Conservation (phyloP, 2,797 vertebrate species). For the Tinamus major region DNA sequence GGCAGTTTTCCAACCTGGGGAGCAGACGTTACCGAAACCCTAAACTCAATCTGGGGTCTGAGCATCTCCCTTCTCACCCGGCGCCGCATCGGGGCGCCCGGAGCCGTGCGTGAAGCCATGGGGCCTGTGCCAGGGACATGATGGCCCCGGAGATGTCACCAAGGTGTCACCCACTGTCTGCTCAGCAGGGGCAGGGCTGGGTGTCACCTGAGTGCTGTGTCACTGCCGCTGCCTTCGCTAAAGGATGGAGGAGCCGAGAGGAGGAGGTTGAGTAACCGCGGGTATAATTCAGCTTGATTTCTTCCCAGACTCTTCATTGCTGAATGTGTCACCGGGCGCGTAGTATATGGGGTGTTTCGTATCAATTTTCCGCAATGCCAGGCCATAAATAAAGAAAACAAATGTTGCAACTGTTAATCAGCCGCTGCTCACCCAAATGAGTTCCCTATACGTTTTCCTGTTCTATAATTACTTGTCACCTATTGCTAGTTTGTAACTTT, state of each 20-base stretch:
- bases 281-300: conserved; percentile 65
- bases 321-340: conserved; percentile 20
- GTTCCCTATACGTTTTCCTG: conserved; percentile 53
- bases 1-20: too few relatives aligned
- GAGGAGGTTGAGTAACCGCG: background rate
- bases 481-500: conserved; percentile 55
- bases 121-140: fast-evolving
- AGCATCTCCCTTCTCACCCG: background rate
- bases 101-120: background rate
- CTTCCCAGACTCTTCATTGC: conserved; percentile 59
- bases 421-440: conserved; percentile 59
- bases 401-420: conserved; percentile 66
- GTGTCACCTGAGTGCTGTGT: fast-evolving
- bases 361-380: conserved; percentile 46
- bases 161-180: background rate
- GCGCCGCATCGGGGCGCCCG: fast-evolving
- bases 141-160: fast-evolving
- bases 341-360: conserved; percentile 42
- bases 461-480: conserved; percentile 74
- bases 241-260: background rate
- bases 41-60: background rate
- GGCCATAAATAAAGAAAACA: conserved; percentile 73
- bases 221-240: background rate
- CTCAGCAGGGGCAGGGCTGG: background rate
- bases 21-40: too few relatives aligned